Conservation (phyloP, 2,113 vertebrate genomes). For the Tringa solitaria region DNA sequence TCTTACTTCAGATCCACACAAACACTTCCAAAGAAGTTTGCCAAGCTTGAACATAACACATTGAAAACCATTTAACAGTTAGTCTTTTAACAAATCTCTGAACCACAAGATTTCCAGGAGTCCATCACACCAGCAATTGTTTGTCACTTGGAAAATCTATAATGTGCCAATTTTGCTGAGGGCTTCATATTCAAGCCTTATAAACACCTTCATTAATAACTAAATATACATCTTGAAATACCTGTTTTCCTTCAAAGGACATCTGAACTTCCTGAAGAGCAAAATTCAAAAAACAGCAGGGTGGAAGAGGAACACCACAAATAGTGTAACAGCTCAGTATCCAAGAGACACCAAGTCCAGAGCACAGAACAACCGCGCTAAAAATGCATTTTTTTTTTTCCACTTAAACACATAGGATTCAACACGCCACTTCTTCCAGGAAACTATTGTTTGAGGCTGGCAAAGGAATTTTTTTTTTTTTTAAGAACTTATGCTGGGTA, state of each 20-base stretch:
- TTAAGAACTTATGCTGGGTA: not conserved
- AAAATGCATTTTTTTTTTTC: not conserved
- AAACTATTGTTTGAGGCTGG: not conserved
- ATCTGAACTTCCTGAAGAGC: not conserved
- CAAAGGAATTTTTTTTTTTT: not conserved
- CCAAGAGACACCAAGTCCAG: not conserved
- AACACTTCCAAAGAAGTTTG: not conserved
- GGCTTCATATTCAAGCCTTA: not conserved
- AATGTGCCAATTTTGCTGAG: not conserved
- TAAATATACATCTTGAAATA: not conserved
- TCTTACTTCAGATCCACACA: slow-evolving; percentile 14
- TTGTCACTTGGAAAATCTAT: not conserved
- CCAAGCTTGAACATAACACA: not conserved
- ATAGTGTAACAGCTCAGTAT: not conserved
- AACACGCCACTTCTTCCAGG: not conserved
- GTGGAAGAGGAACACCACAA: not conserved
- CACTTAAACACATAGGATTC: not conserved
- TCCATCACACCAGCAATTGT: not conserved
- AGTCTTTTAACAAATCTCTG: not conserved
- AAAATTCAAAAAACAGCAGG: not conserved
- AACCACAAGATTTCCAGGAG: not conserved
- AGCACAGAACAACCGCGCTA: not conserved
- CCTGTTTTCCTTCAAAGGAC: not conserved
- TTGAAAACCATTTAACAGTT: not conserved
- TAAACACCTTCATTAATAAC: not conserved